Evolutionary conservation across 2,888 invertebrate species (phyloP).

Genomic region (Diloba caeruleocephala): DNA sequence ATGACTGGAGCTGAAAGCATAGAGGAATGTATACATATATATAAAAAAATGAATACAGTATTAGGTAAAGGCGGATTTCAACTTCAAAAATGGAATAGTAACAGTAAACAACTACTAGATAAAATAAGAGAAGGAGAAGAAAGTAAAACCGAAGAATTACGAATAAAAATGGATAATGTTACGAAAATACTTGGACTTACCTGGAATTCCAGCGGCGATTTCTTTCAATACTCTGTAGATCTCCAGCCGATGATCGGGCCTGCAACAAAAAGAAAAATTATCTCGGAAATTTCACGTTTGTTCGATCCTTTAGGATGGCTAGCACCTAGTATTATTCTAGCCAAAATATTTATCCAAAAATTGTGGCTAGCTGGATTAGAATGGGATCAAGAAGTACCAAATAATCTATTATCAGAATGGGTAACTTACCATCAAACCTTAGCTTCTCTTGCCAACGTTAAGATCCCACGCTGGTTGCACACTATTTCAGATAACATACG

Average conservation of each 20-base stretch:
- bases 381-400: conserved; percentile 3
- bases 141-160: not conserved
- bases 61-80: conserved; percentile 57
- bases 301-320: conserved; percentile 13
- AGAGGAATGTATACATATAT: conserved; percentile 28
- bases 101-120: conserved; percentile 21
- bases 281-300: conserved; percentile 8
- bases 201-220: conserved; percentile 1
- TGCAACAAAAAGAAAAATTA: conserved; percentile 19
- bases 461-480: conserved; percentile 9
- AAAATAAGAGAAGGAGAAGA: conserved; percentile 2
- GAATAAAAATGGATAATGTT: conserved; percentile 4
- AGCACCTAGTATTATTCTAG: conserved; percentile 2
- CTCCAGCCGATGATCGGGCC: not conserved
- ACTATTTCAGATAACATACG: not conserved
- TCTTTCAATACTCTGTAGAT: conserved; percentile 8
- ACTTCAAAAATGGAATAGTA: conserved; percentile 56
- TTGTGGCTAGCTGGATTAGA: not conserved
- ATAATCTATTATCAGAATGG: conserved; percentile 3
- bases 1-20: conserved; percentile 29
- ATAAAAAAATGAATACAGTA: conserved; percentile 37
- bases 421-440: conserved; percentile 3
- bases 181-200: conserved; percentile 14
- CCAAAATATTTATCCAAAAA: conserved; percentile 2
- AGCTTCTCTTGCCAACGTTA: not conserved